phyloP scores from a whole-genome alignment of 1,140 invertebrate species.

The Trichomalopsis sarcophagae region DNA sequence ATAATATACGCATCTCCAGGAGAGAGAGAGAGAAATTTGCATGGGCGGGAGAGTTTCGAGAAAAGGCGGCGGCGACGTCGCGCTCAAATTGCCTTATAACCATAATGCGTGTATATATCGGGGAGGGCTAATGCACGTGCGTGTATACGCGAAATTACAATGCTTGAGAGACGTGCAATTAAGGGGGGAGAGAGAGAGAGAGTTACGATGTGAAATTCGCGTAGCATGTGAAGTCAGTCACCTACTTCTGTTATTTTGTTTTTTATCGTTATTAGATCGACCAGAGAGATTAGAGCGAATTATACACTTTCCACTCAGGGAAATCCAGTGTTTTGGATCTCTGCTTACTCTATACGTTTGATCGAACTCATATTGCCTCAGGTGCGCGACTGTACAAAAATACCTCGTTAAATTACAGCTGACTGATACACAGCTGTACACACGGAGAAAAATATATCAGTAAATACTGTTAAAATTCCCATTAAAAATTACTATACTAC shows the following conservation, averaged over 20 bases:
- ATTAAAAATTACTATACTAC: too few relatives aligned
- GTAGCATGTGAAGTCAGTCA: neutral
- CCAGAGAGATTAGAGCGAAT: neutral
- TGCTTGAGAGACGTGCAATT: neutral
- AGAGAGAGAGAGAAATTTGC: constrained; percentile 22
- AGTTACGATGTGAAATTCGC: neutral
- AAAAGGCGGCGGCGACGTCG: neutral
- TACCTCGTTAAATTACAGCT: neutral
- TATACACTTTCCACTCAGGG: neutral
- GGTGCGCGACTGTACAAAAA: neutral
- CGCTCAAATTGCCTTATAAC: constrained; percentile 27
- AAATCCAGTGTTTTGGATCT: neutral
- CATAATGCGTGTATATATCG: constrained; percentile 13
- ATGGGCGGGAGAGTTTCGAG: constrained; percentile 26
- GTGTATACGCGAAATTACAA: constrained; percentile 7
- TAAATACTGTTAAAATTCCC: too few relatives aligned
- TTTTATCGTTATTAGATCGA: neutral
- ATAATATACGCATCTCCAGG: neutral
- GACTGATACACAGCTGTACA: neutral
- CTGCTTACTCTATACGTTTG: neutral
- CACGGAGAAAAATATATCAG: too few relatives aligned
- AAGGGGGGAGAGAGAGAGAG: neutral
- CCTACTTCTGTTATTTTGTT: neutral
- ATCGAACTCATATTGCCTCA: neutral
- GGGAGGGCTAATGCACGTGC: neutral